Conservation (phyloP, 2,113 vertebrate genomes). For the Odontophorus gujanensis region DNA sequence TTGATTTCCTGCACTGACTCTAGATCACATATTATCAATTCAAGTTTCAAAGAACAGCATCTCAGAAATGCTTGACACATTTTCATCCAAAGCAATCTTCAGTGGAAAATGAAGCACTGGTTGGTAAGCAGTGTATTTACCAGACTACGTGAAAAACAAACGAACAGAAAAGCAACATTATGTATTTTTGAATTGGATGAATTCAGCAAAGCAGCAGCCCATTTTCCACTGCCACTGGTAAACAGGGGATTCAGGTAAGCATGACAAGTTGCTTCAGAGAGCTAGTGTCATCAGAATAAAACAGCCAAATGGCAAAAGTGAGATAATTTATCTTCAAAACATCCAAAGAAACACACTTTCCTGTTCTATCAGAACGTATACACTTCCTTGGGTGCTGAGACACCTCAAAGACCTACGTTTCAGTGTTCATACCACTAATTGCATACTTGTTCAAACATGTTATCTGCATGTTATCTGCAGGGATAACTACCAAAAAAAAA, state of each 20-base stretch:
- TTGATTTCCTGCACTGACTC: neutral
- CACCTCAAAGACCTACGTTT: neutral
- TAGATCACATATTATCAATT: neutral
- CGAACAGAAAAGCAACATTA: neutral
- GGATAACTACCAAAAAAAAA: neutral
- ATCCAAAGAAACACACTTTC: neutral
- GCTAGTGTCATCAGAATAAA: neutral
- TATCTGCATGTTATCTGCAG: neutral
- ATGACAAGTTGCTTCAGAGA: fast-evolving
- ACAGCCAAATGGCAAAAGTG: neutral
- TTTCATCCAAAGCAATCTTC: neutral
- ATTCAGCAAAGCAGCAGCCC: neutral
- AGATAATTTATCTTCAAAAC: neutral
- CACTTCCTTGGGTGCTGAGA: neutral
- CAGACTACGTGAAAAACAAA: neutral
- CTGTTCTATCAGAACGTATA: neutral
- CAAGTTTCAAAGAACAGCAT: neutral
- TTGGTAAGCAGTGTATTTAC: neutral
- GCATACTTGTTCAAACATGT: neutral
- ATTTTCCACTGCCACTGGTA: neutral
- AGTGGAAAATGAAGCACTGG: neutral
- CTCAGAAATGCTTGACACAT: neutral
- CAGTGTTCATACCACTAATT: neutral
- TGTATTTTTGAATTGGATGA: neutral
- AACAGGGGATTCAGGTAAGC: neutral